Evolutionary conservation across 2,113 vertebrate species (phyloP).

Genomic region (Actenoides hombroni): DNA sequence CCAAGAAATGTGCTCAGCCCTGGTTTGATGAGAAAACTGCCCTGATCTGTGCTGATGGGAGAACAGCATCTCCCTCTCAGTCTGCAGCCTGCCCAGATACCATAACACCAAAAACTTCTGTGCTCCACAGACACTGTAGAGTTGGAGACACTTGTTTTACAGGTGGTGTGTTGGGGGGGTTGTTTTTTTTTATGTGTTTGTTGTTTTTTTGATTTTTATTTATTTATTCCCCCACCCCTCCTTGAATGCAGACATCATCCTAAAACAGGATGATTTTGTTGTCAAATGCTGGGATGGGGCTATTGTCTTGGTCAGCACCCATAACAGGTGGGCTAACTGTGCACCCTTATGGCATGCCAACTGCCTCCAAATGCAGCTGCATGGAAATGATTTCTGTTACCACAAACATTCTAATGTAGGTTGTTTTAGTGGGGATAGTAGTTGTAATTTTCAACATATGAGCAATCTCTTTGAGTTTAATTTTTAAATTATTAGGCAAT

Average conservation of each 20-base stretch:
- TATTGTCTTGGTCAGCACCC: not conserved
- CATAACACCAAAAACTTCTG: not conserved
- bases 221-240: too few relatives aligned
- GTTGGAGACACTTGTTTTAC: not conserved
- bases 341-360: rapidly evolving
- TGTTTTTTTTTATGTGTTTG: too few relatives aligned
- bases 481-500: not conserved
- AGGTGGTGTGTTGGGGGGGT: not conserved
- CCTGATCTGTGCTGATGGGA: not conserved
- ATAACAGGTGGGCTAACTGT: not conserved
- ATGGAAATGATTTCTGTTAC: not conserved
- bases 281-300: not conserved
- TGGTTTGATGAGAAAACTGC: not conserved
- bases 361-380: not conserved
- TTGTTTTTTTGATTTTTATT: not conserved
- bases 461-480: not conserved
- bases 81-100: rapidly evolving
- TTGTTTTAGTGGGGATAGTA: not conserved
- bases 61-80: not conserved
- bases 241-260: not conserved
- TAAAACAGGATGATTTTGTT: not conserved
- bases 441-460: not conserved
- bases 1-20: not conserved
- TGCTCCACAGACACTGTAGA: not conserved
- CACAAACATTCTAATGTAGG: rapidly evolving